Base-by-base conservation (phyloP, 2,797 vertebrate species). In the Spatula versicolor region DNA sequence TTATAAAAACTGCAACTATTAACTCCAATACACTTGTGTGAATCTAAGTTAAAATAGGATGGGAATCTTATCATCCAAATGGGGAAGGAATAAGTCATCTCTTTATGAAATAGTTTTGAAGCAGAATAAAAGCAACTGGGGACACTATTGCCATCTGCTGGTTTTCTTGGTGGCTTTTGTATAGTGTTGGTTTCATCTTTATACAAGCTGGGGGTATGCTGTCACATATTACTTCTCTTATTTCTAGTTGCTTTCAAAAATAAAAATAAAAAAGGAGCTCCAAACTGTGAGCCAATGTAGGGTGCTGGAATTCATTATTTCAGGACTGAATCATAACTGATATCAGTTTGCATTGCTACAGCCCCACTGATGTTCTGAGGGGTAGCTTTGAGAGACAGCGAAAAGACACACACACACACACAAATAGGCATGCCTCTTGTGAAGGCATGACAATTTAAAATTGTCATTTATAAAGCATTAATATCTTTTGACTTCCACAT, bases 341-440 rank as follows among this genome's bases (percentile, higher is more conserved):
- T 69, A 58, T 45, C 67, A 41, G 13, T 3, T 8, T 15, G 18
- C 13, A 55, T 46, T 62, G 21, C 64, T 80, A 50, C 37, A 33
- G 25, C 15, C 6, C 5, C 28, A 3, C 8, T 39, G 22, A 52
- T 35, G 25, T 8, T 35, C 17, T 48, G 45, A 79, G 52, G 39
- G 3, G 19, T 31, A 35, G 46, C 5, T 33, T 73, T 1, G 4
- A 60, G 52, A 54, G 15, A 43, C 17, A 35, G 30, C 7, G 12
- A 60, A 59, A 31, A 20, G 1, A 0, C 5, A 0, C 16, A 48
- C 19, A 22, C 19, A 8, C 35, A 62, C 25, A 62, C 7, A 41
- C 5, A 28, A 60, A 37, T 43, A 21, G 31, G 41, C 41, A 43
- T 43, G 41, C 55, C 33, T 75, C n/a, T 58, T 43, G 11, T 31